phyloP scores from a whole-genome alignment of 2,113 vertebrate genomes.

The Corythaeola cristata region DNA sequence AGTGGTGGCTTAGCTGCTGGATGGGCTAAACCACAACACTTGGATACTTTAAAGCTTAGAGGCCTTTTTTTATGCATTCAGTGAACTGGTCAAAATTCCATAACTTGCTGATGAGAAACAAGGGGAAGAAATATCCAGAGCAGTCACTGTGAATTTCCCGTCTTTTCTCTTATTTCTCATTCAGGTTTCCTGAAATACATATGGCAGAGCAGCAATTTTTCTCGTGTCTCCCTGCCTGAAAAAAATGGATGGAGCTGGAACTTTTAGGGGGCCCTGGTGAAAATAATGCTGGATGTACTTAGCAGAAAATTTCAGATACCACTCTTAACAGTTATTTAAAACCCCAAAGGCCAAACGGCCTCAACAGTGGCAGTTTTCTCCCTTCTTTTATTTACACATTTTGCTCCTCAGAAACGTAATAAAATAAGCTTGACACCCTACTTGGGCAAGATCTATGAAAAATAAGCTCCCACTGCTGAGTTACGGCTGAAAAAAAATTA shows the following conservation, averaged over 20 bases:
- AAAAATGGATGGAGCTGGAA: background rate
- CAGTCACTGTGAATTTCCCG: background rate
- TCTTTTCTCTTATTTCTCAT: background rate
- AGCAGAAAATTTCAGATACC: background rate
- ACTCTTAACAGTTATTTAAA: background rate
- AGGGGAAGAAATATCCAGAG: background rate
- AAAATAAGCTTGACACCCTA: background rate
- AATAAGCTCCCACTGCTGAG: background rate
- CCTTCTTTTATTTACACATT: background rate
- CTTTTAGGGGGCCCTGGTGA: background rate
- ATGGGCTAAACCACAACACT: no score
- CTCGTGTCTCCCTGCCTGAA: background rate
- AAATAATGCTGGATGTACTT: background rate
- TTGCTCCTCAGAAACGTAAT: background rate
- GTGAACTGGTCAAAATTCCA: background rate
- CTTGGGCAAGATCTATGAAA: background rate
- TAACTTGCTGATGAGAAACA: slow-evolving; percentile 6
- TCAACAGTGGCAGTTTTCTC: background rate
- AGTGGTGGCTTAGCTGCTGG: no score
- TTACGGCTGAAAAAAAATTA: background rate
- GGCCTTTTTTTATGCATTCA: background rate
- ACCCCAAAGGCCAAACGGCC: background rate
- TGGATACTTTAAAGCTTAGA: slow-evolving; percentile 20
- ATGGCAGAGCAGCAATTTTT: background rate
- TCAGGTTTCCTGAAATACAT: background rate